A percentile compares a stretch with the other conserved stretches of the same genome.
phyloP scores from a whole-genome alignment of 2,888 invertebrate species.

The Macroteleia sp. region DNA sequence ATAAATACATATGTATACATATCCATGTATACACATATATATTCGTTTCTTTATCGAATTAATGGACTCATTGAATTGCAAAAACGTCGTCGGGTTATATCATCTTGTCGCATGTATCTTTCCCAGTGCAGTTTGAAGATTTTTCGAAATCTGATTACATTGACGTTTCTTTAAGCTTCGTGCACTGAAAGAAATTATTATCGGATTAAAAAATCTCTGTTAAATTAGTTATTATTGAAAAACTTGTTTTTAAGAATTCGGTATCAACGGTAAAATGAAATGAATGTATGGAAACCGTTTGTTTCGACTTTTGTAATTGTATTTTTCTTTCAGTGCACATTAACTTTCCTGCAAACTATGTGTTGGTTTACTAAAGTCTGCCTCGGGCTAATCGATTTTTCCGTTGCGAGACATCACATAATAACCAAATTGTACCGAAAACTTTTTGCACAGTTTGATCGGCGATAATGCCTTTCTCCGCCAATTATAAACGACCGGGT shows the following conservation, averaged over 20 bases:
- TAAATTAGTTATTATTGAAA: neutral
- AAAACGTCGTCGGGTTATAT: too few relatives aligned
- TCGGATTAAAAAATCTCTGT: neutral
- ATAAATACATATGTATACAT: too few relatives aligned
- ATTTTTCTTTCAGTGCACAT: too few relatives aligned
- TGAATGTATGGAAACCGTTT: constrained; percentile 10
- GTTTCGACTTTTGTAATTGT: too few relatives aligned
- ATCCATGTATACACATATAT: too few relatives aligned
- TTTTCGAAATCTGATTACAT: constrained; percentile 38
- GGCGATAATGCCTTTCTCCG: constrained; percentile 16
- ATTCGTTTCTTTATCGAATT: too few relatives aligned
- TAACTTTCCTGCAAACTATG: too few relatives aligned
- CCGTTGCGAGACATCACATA: constrained; percentile 11
- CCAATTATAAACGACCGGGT: too few relatives aligned
- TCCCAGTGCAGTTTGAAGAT: constrained; percentile 35
- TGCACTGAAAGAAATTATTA: constrained; percentile 17
- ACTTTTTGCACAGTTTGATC: constrained; percentile 30
- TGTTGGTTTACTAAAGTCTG: constrained; percentile 11
- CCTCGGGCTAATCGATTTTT: constrained; percentile 37
- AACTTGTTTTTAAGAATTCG: too few relatives aligned
- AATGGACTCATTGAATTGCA: too few relatives aligned
- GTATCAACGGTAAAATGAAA: neutral
- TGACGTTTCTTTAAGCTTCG: constrained; percentile 26
- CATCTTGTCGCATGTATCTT: constrained; percentile 37
- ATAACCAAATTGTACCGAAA: too few relatives aligned